phyloP scores from a whole-genome alignment of 1,140 invertebrate genomes.

The Manduca sexta region DNA sequence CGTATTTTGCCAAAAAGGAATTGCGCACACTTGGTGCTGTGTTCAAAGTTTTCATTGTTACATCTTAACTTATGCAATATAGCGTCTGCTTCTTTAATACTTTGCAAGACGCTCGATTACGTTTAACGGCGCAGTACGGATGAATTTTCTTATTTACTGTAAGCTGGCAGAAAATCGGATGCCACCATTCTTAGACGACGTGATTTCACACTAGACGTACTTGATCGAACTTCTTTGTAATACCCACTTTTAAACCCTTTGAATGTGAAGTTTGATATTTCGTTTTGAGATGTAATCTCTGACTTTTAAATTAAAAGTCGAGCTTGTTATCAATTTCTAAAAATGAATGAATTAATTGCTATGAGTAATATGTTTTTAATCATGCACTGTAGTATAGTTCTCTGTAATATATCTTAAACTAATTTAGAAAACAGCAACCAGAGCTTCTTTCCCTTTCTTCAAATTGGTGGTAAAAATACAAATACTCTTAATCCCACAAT shows the following conservation, averaged over 20 bases:
- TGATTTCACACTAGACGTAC: conserved; percentile 53
- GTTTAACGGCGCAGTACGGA: conserved; percentile 60
- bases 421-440: no score
- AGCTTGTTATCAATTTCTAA: no score
- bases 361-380: no score
- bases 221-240: conserved; percentile 30
- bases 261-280: not conserved
- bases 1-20: conserved; percentile 54
- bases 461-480: no score
- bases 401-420: no score
- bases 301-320: no score
- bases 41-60: conserved; percentile 68
- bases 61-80: conserved; percentile 71
- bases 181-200: conserved; percentile 41
- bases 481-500: no score
- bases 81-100: conserved; percentile 68
- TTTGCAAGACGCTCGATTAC: conserved; percentile 67
- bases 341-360: no score
- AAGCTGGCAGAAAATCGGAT: conserved; percentile 51
- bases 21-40: conserved; percentile 57
- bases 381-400: no score
- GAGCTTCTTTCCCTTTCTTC: no score
- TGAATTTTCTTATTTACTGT: conserved; percentile 69
- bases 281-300: no score
- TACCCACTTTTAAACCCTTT: not conserved